phyloP scores from a whole-genome alignment of 2,113 vertebrate genomes.

The Gobius niger region DNA sequence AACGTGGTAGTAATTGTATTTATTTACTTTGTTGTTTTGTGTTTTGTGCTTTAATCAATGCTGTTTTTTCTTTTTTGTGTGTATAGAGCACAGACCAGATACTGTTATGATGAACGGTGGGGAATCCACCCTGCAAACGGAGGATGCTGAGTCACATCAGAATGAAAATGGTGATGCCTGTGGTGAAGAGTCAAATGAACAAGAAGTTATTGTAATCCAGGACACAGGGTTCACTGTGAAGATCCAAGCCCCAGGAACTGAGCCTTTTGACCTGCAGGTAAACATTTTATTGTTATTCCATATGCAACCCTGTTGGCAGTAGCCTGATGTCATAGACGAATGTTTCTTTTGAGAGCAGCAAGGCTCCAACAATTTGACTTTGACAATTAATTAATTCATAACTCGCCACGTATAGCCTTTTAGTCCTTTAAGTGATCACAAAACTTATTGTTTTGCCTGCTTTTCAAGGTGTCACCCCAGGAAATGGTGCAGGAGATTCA shows the following conservation, averaged over 20 bases:
- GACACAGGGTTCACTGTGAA: constrained; percentile 97
- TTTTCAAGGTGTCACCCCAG: constrained; percentile 91
- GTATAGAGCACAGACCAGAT: constrained; percentile 78
- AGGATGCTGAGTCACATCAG: constrained; percentile 77
- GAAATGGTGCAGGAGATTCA: constrained; percentile 99
- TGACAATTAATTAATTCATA: too few species aligned
- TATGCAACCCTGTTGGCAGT: background rate
- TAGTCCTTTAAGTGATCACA: background rate
- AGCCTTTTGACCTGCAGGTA: constrained; percentile 96
- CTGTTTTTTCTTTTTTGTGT: background rate
- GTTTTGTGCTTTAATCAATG: too few species aligned
- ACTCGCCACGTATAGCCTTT: too few species aligned
- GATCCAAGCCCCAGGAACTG: constrained; percentile 90
- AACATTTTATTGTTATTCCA: constrained; percentile 5
- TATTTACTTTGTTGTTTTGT: background rate
- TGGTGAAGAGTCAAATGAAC: constrained; percentile 86
- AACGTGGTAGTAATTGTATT: too few species aligned
- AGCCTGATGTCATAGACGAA: background rate
- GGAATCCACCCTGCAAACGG: constrained; percentile 75
- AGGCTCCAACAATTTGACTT: too few species aligned
- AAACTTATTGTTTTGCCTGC: background rate
- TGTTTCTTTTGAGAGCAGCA: too few species aligned
- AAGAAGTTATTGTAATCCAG: constrained; percentile 99
- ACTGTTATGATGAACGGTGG: constrained; percentile 90
- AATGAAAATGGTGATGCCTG: constrained; percentile 81